Evolutionary conservation across 2,113 vertebrate genomes (phyloP).

Genomic region (Anthoscopus minutus): DNA sequence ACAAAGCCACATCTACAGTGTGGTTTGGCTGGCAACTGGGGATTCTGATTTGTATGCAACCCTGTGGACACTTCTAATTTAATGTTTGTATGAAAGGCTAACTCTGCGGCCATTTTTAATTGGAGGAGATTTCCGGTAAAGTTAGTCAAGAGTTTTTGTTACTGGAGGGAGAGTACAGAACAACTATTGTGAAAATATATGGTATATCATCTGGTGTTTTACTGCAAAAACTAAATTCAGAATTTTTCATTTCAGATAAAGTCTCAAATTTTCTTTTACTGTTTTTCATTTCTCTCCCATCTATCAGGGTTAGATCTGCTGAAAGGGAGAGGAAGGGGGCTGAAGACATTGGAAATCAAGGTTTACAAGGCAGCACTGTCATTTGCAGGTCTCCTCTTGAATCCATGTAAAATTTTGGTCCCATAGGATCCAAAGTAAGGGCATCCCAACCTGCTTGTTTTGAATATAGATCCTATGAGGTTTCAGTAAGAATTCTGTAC

Average conservation of each 20-base stretch:
- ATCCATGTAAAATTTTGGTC: neutral
- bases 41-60: slow-evolving; percentile 43
- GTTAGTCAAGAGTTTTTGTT: neutral
- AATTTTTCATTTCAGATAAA: neutral
- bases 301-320: neutral
- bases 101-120: slow-evolving; percentile 18
- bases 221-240: neutral
- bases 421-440: neutral
- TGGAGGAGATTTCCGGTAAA: neutral
- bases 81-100: neutral
- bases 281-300: neutral
- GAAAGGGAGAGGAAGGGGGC: neutral
- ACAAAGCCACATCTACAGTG: slow-evolving; percentile 38
- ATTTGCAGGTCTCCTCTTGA: neutral
- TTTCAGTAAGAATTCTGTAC: neutral
- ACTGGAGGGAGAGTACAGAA: neutral
- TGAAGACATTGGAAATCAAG: neutral
- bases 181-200: neutral
- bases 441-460: neutral
- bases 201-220: fast-evolving
- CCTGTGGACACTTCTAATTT: slow-evolving; percentile 49
- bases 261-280: neutral
- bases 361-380: neutral
- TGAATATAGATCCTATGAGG: neutral
- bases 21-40: slow-evolving; percentile 27